Evolutionary conservation across 2,888 invertebrate genomes (phyloP).

Genomic region (Pantelozetes paolii): DNA sequence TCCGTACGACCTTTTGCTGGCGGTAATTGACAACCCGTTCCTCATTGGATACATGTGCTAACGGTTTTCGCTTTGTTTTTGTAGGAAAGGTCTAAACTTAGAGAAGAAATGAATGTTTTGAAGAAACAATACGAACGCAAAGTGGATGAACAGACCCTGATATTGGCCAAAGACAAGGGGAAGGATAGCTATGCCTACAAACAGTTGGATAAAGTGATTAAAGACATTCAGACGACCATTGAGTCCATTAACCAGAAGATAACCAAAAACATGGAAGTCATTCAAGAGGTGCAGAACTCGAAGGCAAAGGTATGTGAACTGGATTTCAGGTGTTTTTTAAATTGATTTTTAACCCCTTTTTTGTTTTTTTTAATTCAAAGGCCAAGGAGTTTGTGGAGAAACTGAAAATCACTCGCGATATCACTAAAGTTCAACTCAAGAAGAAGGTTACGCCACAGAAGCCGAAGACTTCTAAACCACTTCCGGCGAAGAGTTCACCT

Average conservation of each 20-base stretch:
- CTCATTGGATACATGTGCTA: not conserved
- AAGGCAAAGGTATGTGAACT: not conserved
- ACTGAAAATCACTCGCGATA: not conserved
- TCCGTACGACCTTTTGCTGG: not conserved
- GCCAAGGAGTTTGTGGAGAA: not conserved
- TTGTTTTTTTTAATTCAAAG: not conserved
- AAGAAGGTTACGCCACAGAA: not conserved
- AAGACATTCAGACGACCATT: not conserved
- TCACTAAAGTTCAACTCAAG: not conserved
- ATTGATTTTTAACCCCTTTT: not conserved
- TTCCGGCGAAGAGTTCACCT: not conserved
- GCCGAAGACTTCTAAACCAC: not conserved
- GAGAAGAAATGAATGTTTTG: not conserved
- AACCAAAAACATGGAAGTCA: not conserved
- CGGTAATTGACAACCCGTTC: not conserved
- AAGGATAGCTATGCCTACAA: not conserved
- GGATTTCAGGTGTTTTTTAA: not conserved
- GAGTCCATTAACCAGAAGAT: not conserved
- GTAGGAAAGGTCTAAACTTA: not conserved
- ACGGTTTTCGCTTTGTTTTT: not conserved
- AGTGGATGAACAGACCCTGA: not conserved
- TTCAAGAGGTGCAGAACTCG: constrained; percentile 13
- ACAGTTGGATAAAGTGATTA: not conserved
- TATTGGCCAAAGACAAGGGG: not conserved
- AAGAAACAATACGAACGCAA: not conserved